Evolutionary conservation across 2,113 vertebrate species (phyloP).

Genomic region (Melanocharis versteri): DNA sequence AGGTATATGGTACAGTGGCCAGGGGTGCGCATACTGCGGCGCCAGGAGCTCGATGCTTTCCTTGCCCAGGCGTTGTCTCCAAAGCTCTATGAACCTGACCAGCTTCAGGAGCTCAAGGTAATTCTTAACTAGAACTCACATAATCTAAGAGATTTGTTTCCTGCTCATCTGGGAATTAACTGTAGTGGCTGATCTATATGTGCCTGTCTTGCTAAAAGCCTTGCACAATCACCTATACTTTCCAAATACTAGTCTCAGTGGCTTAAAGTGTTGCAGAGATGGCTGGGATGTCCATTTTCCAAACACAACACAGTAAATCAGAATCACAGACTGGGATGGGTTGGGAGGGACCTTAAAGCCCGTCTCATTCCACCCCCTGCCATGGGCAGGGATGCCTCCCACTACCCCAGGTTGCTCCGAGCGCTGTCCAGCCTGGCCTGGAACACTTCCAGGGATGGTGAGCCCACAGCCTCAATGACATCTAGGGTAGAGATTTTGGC

Average conservation of each 20-base stretch:
- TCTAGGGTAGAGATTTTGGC: neutral
- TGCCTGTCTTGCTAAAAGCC: neutral
- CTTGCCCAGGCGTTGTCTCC: slow-evolving; percentile 94
- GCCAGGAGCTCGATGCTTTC: slow-evolving; percentile 95
- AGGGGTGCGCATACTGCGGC: slow-evolving; percentile 91
- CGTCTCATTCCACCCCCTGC: neutral
- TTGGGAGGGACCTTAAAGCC: neutral
- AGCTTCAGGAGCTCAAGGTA: slow-evolving; percentile 98
- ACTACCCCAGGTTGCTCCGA: neutral
- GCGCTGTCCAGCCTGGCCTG: neutral
- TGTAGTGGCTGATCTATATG: neutral
- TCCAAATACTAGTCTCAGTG: neutral
- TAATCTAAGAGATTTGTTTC: neutral
- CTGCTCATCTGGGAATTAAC: neutral
- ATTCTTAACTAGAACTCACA: neutral
- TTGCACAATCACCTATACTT: neutral
- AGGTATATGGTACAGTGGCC: slow-evolving; percentile 99
- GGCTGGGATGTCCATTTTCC: neutral
- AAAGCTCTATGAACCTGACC: slow-evolving; percentile 96
- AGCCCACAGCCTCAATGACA: neutral
- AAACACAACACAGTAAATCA: neutral
- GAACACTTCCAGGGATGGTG: neutral
- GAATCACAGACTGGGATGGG: neutral
- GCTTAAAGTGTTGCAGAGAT: neutral
- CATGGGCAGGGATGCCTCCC: neutral